phyloP scores from a whole-genome alignment of 2,113 vertebrate species.

The Cochlearius cochlearius region DNA sequence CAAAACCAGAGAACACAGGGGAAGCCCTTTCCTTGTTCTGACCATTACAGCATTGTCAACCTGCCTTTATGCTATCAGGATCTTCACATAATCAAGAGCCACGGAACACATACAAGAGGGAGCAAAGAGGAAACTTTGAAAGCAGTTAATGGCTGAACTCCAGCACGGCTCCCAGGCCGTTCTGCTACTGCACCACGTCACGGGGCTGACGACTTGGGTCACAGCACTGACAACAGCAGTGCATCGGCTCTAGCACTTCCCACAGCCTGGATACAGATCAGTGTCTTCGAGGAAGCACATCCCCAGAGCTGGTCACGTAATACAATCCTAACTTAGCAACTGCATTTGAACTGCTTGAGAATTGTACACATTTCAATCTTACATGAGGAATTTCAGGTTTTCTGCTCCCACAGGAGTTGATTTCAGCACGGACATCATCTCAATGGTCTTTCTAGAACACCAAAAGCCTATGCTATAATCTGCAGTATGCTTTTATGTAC shows the following conservation, averaged over 20 bases:
- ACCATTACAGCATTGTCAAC: not conserved
- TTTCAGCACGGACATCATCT: not conserved
- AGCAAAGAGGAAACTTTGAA: not conserved
- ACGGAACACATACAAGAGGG: not conserved
- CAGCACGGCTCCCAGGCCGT: not conserved
- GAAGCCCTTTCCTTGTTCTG: not conserved
- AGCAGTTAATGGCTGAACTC: not conserved
- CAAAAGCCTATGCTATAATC: not conserved
- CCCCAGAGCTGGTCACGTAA: not conserved
- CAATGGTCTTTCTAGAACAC: not conserved
- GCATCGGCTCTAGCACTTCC: not conserved
- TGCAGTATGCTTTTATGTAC: not conserved
- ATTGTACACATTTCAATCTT: not conserved
- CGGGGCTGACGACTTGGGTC: not conserved
- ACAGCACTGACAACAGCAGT: not conserved
- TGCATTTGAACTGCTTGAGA: not conserved
- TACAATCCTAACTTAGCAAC: not conserved
- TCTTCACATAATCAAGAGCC: not conserved
- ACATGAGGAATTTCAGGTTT: not conserved
- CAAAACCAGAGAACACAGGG: not conserved
- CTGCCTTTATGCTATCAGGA: not conserved
- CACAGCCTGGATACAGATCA: not conserved
- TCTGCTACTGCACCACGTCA: fast-evolving
- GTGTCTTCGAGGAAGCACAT: not conserved
- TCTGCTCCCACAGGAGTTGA: not conserved